phyloP scores from a whole-genome alignment of 2,888 invertebrate species.

The Chironomus riparius region DNA sequence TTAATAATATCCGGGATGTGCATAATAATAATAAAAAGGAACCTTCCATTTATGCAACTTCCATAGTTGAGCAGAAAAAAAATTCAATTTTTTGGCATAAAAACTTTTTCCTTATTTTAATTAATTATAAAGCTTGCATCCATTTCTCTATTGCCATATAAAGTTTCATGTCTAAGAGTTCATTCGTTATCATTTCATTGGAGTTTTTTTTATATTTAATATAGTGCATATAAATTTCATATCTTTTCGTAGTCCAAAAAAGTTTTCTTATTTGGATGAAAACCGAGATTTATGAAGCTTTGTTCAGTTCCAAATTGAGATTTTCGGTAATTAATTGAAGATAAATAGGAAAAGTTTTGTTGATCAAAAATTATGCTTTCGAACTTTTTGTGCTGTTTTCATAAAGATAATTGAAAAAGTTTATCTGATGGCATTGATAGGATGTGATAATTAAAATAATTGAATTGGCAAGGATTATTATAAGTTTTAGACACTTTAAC shows the following conservation, averaged over 20 bases:
- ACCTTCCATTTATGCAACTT: neutral
- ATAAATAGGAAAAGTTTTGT: neutral
- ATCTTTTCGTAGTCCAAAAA: too few relatives aligned
- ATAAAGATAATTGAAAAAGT: too few relatives aligned
- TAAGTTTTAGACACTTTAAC: too few relatives aligned
- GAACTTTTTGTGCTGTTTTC: too few relatives aligned
- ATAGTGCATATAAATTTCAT: too few relatives aligned
- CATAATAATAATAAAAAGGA: neutral
- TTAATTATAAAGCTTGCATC: neutral
- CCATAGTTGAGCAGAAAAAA: neutral
- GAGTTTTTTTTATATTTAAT: too few relatives aligned
- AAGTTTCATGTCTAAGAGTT: too few relatives aligned
- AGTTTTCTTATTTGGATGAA: neutral
- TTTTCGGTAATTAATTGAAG: neutral
- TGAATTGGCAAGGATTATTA: too few relatives aligned
- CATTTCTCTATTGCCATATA: too few relatives aligned
- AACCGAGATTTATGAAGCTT: neutral
- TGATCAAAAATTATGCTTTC: neutral
- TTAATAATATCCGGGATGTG: neutral
- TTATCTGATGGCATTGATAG: too few relatives aligned
- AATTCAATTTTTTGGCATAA: neutral
- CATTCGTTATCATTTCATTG: too few relatives aligned
- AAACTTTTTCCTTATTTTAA: neutral
- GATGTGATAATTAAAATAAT: too few relatives aligned
- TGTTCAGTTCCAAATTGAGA: neutral